A percentile compares a stretch with the other conserved stretches of the same genome.
Evolutionary conservation across 2,113 vertebrate species (phyloP).

Genomic region (Paedocypris sp.): DNA sequence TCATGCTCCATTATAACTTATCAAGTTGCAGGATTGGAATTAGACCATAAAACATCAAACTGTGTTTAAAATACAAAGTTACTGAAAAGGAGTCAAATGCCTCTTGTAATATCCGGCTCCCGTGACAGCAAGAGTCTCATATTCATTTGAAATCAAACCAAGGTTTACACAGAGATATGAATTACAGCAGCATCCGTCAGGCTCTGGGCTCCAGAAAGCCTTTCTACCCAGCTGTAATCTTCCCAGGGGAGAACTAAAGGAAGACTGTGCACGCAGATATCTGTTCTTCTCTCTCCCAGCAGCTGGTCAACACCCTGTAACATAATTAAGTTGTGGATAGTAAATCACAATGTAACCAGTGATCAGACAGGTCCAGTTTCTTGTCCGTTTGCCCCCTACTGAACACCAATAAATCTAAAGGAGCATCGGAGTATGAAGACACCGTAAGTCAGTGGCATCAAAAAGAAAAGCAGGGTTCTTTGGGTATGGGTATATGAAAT

Average conservation of each 20-base stretch:
- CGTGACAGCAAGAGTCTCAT: conserved; percentile 40
- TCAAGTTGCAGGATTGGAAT: too few relatives aligned
- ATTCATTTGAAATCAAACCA: conserved; percentile 39
- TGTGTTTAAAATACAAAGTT: background rate
- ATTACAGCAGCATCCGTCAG: conserved; percentile 46
- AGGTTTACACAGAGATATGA: conserved; percentile 33
- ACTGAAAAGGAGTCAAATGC: background rate
- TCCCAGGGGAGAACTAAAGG: conserved; percentile 23
- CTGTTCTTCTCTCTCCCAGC: conserved; percentile 32
- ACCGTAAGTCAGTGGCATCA: conserved; percentile 45
- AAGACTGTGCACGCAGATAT: conserved; percentile 41
- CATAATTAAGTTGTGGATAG: conserved; percentile 66
- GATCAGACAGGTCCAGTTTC: conserved; percentile 58
- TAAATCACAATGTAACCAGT: conserved; percentile 63
- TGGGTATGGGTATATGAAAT: too few relatives aligned
- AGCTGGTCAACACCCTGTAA: conserved; percentile 49
- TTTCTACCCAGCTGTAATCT: conserved; percentile 4
- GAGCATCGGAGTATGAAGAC: conserved; percentile 50
- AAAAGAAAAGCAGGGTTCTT: conserved; percentile 7
- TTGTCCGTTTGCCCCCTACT: conserved; percentile 29
- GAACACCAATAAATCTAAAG: conserved; percentile 54
- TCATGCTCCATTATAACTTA: too few relatives aligned
- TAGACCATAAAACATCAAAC: background rate
- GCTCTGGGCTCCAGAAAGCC: conserved; percentile 1
- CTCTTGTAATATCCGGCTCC: conserved; percentile 33